Conservation (phyloP, 2,113 vertebrate species). For the Cardinalis cardinalis region DNA sequence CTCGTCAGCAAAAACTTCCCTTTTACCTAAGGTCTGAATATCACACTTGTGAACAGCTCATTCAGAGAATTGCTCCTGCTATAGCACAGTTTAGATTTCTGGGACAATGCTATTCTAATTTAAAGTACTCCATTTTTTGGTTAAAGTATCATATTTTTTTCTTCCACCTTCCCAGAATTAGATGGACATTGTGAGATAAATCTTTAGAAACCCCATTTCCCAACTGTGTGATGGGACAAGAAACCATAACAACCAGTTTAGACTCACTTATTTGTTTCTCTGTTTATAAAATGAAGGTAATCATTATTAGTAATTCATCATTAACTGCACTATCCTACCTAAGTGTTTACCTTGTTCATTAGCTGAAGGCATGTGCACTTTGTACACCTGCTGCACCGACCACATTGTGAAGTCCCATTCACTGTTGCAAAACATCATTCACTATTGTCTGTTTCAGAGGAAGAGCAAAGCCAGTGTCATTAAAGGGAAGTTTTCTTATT, state of each 20-base stretch:
- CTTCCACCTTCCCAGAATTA: background rate
- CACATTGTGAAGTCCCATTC: background rate
- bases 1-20: background rate
- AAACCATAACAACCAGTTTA: background rate
- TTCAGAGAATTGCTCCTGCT: background rate
- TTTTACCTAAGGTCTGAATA: background rate
- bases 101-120: background rate
- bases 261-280: background rate
- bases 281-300: background rate
- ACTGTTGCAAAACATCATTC: slow-evolving; percentile 1
- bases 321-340: background rate
- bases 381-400: background rate
- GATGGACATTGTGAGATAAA: background rate
- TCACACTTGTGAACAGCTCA: background rate
- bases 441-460: background rate
- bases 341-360: background rate
- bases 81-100: background rate
- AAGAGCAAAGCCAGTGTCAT: background rate
- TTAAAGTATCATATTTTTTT: background rate
- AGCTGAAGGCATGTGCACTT: background rate
- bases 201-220: background rate
- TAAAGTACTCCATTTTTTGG: background rate
- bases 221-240: background rate
- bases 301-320: background rate
- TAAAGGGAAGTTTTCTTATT: background rate